These are phyloP conservation scores for Pogona vitticeps DNA, from an alignment of 2,113 vertebrate genomes.

Conservation along the genomic window DNA sequence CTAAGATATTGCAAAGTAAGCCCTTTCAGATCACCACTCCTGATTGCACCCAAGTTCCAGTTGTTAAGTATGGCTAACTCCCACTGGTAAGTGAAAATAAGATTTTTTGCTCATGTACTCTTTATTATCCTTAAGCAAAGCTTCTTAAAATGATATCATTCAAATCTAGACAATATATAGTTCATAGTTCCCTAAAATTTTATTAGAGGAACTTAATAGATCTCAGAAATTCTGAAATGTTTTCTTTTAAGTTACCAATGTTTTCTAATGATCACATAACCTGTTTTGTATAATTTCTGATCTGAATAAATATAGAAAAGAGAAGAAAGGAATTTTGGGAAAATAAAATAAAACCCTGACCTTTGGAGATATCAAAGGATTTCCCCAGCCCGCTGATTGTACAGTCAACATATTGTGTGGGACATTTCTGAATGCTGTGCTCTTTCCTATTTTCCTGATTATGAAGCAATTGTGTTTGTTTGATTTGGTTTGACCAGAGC, in stretches of 20 bases:
- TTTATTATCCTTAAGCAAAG: too few relatives aligned
- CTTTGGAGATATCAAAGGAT: background rate
- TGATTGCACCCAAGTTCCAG: too few relatives aligned
- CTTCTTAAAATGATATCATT: too few relatives aligned
- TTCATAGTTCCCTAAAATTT: too few relatives aligned
- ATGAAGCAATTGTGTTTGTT: slow-evolving; percentile 5
- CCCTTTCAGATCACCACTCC: too few relatives aligned
- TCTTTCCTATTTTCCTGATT: background rate
- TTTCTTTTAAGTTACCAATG: background rate
- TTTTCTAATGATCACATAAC: background rate
- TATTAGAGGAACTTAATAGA: too few relatives aligned
- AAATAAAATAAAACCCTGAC: background rate
- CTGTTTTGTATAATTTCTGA: background rate
- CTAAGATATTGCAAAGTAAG: too few relatives aligned
- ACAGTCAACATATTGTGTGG: background rate
- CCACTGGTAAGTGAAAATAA: too few relatives aligned
- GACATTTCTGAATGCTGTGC: background rate
- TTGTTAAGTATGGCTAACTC: too few relatives aligned
- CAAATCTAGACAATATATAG: too few relatives aligned
- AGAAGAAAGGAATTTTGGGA: background rate
- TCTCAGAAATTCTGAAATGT: too few relatives aligned
- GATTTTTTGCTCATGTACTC: too few relatives aligned
- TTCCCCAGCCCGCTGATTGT: background rate
- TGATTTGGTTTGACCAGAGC: slow-evolving; percentile 27
- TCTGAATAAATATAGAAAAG: background rate